These are phyloP conservation scores for Nansenia antarctica DNA, from an alignment of 2,113 vertebrate genomes.

Conservation along the genomic window DNA sequence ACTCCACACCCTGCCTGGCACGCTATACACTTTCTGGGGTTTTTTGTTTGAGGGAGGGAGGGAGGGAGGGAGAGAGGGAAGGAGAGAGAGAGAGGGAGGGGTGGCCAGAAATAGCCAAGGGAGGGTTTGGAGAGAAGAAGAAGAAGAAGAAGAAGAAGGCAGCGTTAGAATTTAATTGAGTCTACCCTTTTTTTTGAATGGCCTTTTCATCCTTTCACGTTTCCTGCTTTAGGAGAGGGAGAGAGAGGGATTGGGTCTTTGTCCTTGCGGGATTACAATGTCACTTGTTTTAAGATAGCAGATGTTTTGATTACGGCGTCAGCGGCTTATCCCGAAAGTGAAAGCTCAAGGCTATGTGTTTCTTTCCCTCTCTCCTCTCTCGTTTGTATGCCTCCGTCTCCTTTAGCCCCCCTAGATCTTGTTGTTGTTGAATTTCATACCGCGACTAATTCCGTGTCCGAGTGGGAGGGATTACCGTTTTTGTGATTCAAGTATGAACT, in stretches of 20 bases:
- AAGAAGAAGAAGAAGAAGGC: too few species aligned
- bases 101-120: constrained; percentile 75
- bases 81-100: constrained; percentile 33
- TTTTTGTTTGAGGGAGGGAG: constrained; percentile 54
- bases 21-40: constrained; percentile 66
- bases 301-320: constrained; percentile 77
- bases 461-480: constrained; percentile 68
- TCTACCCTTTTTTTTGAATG: constrained; percentile 63
- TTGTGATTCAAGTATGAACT: constrained; percentile 59
- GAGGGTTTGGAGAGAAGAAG: constrained; percentile 80
- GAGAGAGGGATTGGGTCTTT: constrained; percentile 72
- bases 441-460: constrained; percentile 68
- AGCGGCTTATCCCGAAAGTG: constrained; percentile 76
- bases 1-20: constrained; percentile 77
- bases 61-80: neutral
- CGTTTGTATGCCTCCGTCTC: constrained; percentile 60
- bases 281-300: constrained; percentile 82
- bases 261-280: constrained; percentile 80
- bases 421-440: constrained; percentile 60
- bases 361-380: constrained; percentile 44
- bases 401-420: constrained; percentile 54
- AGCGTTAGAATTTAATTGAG: constrained; percentile 77
- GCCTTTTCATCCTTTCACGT: constrained; percentile 66
- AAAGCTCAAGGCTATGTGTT: constrained; percentile 73
- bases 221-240: constrained; percentile 58